Base-by-base conservation (phyloP, 92 coral and sea anemone species). In the Palythoa heliodiscus region DNA sequence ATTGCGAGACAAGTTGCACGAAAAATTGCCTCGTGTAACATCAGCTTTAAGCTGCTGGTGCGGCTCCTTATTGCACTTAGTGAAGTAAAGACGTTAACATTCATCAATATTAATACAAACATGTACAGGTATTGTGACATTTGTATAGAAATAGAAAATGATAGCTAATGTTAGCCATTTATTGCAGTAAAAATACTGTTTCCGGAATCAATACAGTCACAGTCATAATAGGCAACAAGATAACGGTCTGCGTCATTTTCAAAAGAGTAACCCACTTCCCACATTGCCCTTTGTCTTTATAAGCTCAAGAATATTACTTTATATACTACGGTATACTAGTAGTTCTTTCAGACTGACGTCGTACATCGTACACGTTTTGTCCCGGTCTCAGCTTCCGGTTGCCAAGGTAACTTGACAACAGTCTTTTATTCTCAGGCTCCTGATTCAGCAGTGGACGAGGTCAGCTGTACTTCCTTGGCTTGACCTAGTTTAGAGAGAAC, bases 41-140 rank as follows among this genome's bases (percentile, higher is more conserved):
- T n/a, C n/a, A n/a, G n/a, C n/a, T n/a, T 25, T 17, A 66, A 29
- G 55, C 22, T 29, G 35, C 40, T 78, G 83, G 23, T 60, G 53
- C 52, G 48, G 58, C 38, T 55, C 38, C 70, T 39, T 29, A n/a
- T 11, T n/a, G 22, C 60, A 25, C 10, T 77, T 37, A 37, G 9
- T 78, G 43, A 78, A 38, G 64, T 24, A 8, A 37, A 60, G 23
- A 35, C 64, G 23, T 57, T 15, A 61, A 38, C 0, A 37, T 11
- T 77, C 54, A 40, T 15, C 54, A 60, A 29, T 39, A 77, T 58
- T 57, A 70, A 57, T 77, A 52, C 43, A 78, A 38, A 60, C 54
- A 19, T 78, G 83, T 60, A 61, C 83, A 78, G 71, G 52, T 16
- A 78, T n/a, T 20, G 5, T 29, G 1, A 29, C 58, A 60, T 78